A percentile compares a stretch with the other conserved stretches of the same genome.
Conservation (phyloP, 2,113 vertebrate species). For the Anseranas semipalmata region DNA sequence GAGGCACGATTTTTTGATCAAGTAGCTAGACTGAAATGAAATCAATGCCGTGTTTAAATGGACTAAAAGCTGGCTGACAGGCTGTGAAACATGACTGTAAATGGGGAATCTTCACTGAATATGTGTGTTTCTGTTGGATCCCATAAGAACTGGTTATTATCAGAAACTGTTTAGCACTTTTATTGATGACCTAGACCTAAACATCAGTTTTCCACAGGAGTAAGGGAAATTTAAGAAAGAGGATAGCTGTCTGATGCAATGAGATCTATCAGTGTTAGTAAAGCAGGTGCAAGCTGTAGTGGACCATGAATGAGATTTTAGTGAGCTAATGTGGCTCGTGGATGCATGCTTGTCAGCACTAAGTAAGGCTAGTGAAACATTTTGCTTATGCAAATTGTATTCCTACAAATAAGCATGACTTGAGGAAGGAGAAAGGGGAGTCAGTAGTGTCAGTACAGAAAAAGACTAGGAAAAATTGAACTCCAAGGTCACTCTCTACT, state of each 20-base stretch:
- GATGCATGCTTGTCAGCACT: fast-evolving
- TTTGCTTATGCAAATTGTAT: background rate
- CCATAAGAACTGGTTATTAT: background rate
- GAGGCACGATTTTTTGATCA: constrained; percentile 52
- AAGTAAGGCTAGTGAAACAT: background rate
- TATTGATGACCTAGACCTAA: background rate
- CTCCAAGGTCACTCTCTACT: background rate
- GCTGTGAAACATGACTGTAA: constrained; percentile 14
- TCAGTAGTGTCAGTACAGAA: background rate
- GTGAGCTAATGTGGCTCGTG: background rate
- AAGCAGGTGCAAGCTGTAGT: background rate
- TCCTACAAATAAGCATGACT: background rate
- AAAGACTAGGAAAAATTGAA: background rate
- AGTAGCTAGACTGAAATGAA: constrained; percentile 53
- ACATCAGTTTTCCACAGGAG: background rate
- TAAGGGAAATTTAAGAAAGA: background rate
- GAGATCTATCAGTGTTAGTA: background rate
- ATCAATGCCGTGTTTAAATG: constrained; percentile 51
- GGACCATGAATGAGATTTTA: background rate
- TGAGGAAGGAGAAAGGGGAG: background rate
- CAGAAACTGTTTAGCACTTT: background rate
- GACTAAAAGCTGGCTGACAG: constrained; percentile 14
- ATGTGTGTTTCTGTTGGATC: background rate
- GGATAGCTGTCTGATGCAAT: background rate
- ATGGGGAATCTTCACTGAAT: constrained; percentile 3